Percentiles rank a stretch among this genome's conserved stretches.
These are phyloP conservation scores for Rhombomys opimus DNA, from an alignment of 2,113 vertebrate genomes.

Conservation along the genomic window DNA sequence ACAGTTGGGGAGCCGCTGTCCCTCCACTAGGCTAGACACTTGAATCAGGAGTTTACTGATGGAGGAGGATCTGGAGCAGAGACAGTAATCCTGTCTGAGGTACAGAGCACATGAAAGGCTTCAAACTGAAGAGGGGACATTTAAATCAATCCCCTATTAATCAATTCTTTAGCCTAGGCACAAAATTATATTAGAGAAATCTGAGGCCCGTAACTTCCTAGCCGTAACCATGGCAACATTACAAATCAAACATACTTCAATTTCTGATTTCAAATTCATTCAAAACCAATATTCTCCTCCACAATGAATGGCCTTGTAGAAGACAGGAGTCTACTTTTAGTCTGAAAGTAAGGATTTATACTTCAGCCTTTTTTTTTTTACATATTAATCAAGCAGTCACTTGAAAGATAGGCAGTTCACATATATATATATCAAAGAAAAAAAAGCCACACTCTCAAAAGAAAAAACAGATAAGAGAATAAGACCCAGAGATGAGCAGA, in stretches of 20 bases:
- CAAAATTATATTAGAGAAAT: background rate
- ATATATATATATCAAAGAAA: background rate
- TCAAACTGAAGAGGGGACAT: background rate
- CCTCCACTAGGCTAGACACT: background rate
- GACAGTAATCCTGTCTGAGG: background rate
- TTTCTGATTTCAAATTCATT: background rate
- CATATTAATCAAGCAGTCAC: background rate
- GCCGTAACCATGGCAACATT: background rate
- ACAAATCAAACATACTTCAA: conserved; percentile 8
- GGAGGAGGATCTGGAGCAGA: background rate
- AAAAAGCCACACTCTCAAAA: background rate
- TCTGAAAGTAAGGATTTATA: background rate
- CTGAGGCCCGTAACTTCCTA: background rate
- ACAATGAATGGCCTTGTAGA: background rate
- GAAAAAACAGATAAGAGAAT: background rate
- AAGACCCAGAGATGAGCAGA: background rate
- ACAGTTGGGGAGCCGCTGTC: background rate
- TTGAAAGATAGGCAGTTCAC: background rate
- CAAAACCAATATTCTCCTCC: background rate
- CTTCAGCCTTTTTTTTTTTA: background rate
- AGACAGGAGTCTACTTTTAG: background rate
- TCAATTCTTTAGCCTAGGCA: background rate
- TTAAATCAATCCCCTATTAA: background rate
- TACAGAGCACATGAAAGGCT: background rate
- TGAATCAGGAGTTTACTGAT: background rate